Evolutionary conservation across 2,888 invertebrate species (phyloP), one percentile per base, ranked within the genome.

Genomic region (Ormyrus labotus): DNA sequence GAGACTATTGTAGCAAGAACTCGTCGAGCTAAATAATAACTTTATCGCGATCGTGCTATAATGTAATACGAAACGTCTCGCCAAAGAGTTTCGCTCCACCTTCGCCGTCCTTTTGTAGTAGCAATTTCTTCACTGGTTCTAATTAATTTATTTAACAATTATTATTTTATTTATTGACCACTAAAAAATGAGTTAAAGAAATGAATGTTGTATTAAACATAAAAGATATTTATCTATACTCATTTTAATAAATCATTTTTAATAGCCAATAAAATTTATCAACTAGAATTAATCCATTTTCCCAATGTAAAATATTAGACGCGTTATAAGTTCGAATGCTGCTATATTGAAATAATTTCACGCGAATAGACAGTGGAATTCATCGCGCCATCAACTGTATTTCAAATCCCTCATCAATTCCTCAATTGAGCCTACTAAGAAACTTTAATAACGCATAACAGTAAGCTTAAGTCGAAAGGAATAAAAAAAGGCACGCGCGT

Each of bases 41-140:
- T n/a, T 57, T 69, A 13, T 57, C 50, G 11, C 50, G 57, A 6
- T 47, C n/a, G 7, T 48, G 10, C 68, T 13, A 10, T 53, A 7
- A 57, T 9, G 34, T 34, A 34, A 34, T 34, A 34, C 61, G 34
- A 63, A 63, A 63, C n/a, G 47, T 47, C 45, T 11, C 11, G 48
- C 6, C 47, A 47, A n/a, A 34, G 34, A 34, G 34, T 53, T 51
- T 53, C 13, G 51, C 8, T 53, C 4, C 7, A 10, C 51, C 51
- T n/a, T 34, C 19, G 34, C 50, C 11, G 6, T 53, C 19, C 60
- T 53, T 55, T 81, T 88, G 89, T 82, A 88, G 89, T 88, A 83
- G 67, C 34, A 34, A 34, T 34, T 34, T 34, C 34, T 34, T 34
- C 34, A 34, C 34, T 34, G 34, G 0, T 34, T 34, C 34, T 34